A percentile compares a stretch with the other conserved stretches of the same genome.
Conservation (phyloP, 2,888 invertebrate genomes). For the Nudaria mundana region DNA sequence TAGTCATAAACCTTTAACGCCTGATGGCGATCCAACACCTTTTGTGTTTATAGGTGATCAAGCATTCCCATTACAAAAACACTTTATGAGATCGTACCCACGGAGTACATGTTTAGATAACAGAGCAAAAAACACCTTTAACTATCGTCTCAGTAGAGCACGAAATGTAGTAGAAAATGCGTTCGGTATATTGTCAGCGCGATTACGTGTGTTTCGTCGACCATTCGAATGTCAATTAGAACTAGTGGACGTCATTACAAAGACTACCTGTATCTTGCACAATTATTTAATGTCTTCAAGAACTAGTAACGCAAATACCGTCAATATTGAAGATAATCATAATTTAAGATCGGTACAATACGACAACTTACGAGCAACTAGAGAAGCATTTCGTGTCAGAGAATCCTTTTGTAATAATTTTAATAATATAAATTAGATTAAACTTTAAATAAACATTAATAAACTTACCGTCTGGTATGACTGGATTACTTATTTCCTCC, state of each 20-base stretch:
- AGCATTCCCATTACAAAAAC: not conserved
- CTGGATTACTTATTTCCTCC: slow-evolving; percentile 26
- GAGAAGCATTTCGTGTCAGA: slow-evolving; percentile 29
- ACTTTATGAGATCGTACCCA: not conserved
- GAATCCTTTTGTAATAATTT: slow-evolving; percentile 27
- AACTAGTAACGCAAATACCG: slow-evolving; percentile 17
- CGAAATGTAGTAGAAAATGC: slow-evolving; percentile 14
- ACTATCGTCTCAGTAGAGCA: slow-evolving; percentile 14
- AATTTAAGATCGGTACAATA: slow-evolving; percentile 21
- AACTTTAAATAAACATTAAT: slow-evolving; percentile 20
- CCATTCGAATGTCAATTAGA: too few species aligned
- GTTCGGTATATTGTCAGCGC: slow-evolving; percentile 11
- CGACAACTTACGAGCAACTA: slow-evolving; percentile 26
- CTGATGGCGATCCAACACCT: slow-evolving; percentile 20
- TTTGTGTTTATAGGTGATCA: slow-evolving; percentile 19
- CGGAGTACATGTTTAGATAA: not conserved
- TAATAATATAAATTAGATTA: slow-evolving; percentile 21
- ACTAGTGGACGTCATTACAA: slow-evolving; percentile 20
- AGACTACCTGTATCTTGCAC: slow-evolving; percentile 22
- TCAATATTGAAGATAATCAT: slow-evolving; percentile 23
- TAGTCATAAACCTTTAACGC: slow-evolving; percentile 17
- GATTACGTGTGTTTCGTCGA: not conserved
- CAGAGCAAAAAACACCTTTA: slow-evolving; percentile 8
- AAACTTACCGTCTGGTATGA: slow-evolving; percentile 29
- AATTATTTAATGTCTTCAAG: slow-evolving; percentile 25